Percentiles rank a stretch among this genome's conserved stretches.
Conservation (phyloP, 2,797 vertebrate genomes). For the Pipistrellus nathusii region DNA sequence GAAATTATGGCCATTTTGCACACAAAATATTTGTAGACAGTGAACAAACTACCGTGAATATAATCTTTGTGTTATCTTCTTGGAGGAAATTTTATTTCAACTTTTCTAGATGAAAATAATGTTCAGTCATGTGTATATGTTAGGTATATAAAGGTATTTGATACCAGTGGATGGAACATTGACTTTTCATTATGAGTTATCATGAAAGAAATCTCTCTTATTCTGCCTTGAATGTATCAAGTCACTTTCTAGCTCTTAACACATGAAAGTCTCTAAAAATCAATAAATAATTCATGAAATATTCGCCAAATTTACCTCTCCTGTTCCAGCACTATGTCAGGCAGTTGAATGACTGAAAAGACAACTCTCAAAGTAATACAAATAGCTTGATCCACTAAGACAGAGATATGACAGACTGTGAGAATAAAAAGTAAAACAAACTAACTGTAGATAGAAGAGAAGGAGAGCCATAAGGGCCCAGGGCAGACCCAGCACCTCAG, state of each 20-base stretch:
- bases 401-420: not conserved
- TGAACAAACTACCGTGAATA: not conserved
- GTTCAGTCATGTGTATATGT: not conserved
- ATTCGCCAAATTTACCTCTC: constrained; percentile 47
- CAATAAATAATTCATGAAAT: constrained; percentile 36
- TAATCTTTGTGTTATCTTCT: not conserved
- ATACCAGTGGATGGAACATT: not conserved
- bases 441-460: not conserved
- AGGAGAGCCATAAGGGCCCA: not conserved
- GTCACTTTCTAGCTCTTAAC: constrained; percentile 33
- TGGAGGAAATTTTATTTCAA: constrained; percentile 22
- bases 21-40: not conserved
- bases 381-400: not conserved
- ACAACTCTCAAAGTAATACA: constrained; percentile 13
- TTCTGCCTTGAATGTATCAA: not conserved
- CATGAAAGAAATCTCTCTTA: constrained; percentile 36
- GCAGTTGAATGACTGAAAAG: not conserved
- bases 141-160: not conserved
- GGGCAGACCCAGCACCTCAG: not conserved
- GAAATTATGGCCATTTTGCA: not conserved
- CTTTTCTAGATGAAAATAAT: constrained; percentile 42
- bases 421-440: not conserved
- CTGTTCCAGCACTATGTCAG: not conserved
- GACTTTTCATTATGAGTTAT: constrained; percentile 4
- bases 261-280: constrained; percentile 28